A percentile compares a stretch with the other conserved stretches of the same genome.
Conservation (phyloP, 2,888 invertebrate species). For the Eucera pruinosa region DNA sequence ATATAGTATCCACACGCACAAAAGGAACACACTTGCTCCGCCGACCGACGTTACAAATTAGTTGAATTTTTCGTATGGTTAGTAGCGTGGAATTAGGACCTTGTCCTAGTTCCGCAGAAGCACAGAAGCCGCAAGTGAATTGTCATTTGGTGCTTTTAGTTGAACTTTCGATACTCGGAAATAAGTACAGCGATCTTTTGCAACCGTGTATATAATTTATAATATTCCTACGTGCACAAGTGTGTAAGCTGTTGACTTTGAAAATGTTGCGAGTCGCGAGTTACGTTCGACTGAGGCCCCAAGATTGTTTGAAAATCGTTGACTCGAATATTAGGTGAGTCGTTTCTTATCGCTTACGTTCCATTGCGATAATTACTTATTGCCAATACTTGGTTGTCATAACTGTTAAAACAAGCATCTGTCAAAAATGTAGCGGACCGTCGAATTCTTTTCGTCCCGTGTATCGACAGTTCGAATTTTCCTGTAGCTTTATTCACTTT, state of each 20-base stretch:
- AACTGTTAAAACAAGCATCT: constrained; percentile 4
- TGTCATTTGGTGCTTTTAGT: neutral
- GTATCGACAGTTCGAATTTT: neutral
- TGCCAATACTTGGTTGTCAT: neutral
- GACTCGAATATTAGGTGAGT: constrained; percentile 68
- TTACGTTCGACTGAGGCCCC: constrained; percentile 51
- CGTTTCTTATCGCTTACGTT: neutral
- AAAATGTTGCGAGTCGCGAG: constrained; percentile 63
- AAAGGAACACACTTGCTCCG: constrained; percentile 1
- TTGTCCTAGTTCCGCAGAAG: constrained; percentile 22
- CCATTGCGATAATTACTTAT: neutral
- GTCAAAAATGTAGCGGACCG: neutral
- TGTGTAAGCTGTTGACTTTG: too few relatives aligned
- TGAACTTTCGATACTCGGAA: neutral
- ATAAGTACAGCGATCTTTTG: neutral
- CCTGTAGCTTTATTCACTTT: too few relatives aligned
- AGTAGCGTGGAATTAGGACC: neutral
- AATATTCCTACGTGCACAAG: neutral
- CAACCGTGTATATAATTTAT: neutral
- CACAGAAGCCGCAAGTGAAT: neutral
- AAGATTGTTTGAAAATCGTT: constrained; percentile 64
- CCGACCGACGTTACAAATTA: constrained; percentile 3
- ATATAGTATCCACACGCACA: too few relatives aligned
- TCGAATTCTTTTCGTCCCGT: neutral
- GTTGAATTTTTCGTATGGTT: constrained; percentile 11